Evolutionary conservation across 2,113 vertebrate species (phyloP), one percentile per base, ranked within the genome.

Genomic region (Phrynosoma blainvillii): DNA sequence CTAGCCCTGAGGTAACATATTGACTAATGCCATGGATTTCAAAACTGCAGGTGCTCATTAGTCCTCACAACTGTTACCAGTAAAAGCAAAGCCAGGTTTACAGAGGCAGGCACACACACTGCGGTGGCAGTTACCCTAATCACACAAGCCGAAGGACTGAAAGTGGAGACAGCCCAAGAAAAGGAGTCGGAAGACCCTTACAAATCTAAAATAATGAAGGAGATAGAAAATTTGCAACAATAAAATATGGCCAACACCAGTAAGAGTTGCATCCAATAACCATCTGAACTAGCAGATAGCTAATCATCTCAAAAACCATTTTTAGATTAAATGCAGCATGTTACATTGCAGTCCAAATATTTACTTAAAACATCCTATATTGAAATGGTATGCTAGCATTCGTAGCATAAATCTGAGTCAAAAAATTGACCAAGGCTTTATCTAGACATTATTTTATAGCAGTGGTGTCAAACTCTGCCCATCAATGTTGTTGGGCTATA

Each of bases 1-100:
- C 1, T 77, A 40, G 74, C 87, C 92, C 0, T 0, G 76, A 93
- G 92, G 89, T 82, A 91, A 87, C 65, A 20, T 5, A 78, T 18
- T 80, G 92, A 91, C 89, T 90, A 85, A 91, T 66, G 89, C 82
- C 91, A 93, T 68, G 71, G 84, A 90, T 20, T 90, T 89, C 87
- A 79, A 88, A 70, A 27, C 70, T 89, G 30, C 89, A 80, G 62
- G 87, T 84, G 92, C 84, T 88, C 91, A 75, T 85, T 78, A 91
- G 79, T 87, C 92, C 77, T 66, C 80, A 88, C 66, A 87, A 89
- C 93, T 7, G 25, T 6, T 40, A 82, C 76, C 42, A 47, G 23
- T 27, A 92, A 79, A 59, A 92, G 91, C 3, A 70, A 89, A 93
- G 83, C 59, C 87, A 87, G 6, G n/a, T 79, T 88, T 86, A 82